Evolutionary conservation across 2,888 invertebrate species (phyloP), one percentile per base, ranked within the genome.

Genomic region (Torymus tubicola): DNA sequence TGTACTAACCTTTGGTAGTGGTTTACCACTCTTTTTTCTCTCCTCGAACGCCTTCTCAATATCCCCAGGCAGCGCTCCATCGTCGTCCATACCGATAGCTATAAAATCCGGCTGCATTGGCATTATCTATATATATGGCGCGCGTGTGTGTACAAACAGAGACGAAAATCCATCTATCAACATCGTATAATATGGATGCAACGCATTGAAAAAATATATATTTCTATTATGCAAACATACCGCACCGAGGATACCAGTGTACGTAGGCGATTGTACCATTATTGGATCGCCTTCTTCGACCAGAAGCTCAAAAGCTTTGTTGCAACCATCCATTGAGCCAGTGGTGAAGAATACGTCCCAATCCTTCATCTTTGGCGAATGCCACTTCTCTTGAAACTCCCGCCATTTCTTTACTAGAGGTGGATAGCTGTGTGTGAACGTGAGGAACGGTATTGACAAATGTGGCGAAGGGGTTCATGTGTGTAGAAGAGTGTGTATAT

Each of bases 321-420:
- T 94, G 80, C 96, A 93, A 0, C 94, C 96, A 86, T 96, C 95
- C 88, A 96, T 95, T 0, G 95, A 94, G 0, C 96, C 96, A 80
- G 93, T 93, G 0, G 95, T 95, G 14, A 96, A 91, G 13, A 94
- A 87, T 0, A 96, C 86, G 74, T 94, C 93, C 92, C 93, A 92
- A 2, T 92, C 89, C n/a, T 91, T 91, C 13, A 85, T 70, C 0
- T 94, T 94, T 0, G 95, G 95, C 0, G 92, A 92, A 86, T 96
- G 96, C 67, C 93, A 89, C 18, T 91, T 89, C 21, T 91, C 86
- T 85, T 95, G 95, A 85, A 95, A 93, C n/a, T 93, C 91, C 75
- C 93, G 93, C 52, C 96, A 91, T 83, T 93, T 93, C 18, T 92
- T 88, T 0, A 94, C 84, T 0, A 96, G 90, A 0, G 93, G 92